Evolutionary conservation across 2,113 vertebrate genomes (phyloP), one percentile per base, ranked within the genome.

Genomic region (Takifugu bimaculatus): DNA sequence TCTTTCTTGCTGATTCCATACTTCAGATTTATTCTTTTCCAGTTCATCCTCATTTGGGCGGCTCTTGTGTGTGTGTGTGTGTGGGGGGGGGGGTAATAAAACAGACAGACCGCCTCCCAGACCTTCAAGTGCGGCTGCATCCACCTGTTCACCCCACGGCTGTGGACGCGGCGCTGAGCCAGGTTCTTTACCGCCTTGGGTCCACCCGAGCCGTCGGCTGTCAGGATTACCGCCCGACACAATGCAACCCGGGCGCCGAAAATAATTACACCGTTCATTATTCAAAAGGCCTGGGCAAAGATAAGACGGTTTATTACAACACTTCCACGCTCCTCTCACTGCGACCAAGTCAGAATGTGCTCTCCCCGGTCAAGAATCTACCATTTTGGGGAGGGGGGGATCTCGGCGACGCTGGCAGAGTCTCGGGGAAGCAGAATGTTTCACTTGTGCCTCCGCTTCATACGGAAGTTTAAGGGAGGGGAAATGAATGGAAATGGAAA

Each of bases 191-290:
- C 80, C 54, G 63, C 74, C 84, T 65, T 83, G 76, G 65, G 80
- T 80, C 77, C 80, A 83, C 82, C 73, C 69, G 72, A 79, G 72
- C 72, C 56, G 74, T 78, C 74, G 54, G 78, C 72, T 83, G 74
- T 75, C 55, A 39, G 66, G 69, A 73, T 78, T 71, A 79, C 59
- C 47, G 50, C 52, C 71, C 14, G 4, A 60, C 52, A 72, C 74
- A 72, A 72, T 29, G 20, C 50, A 56, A 65, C 5, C 50, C 60
- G 54, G 56, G 59, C 58, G 57, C 27, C 45, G 70, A 54, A 68
- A 57, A 74, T 81, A 68, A 79, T 87, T 80, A 77, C 50, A 54
- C 57, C 53, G 67, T 80, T 81, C 69, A 72, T 81, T 74, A 79
- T 72, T 64, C 60, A 57, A 42, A 70, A 75, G 68, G 65, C 70